Conservation (phyloP, 2,888 invertebrate genomes). For the Tetragonula carbonaria region DNA sequence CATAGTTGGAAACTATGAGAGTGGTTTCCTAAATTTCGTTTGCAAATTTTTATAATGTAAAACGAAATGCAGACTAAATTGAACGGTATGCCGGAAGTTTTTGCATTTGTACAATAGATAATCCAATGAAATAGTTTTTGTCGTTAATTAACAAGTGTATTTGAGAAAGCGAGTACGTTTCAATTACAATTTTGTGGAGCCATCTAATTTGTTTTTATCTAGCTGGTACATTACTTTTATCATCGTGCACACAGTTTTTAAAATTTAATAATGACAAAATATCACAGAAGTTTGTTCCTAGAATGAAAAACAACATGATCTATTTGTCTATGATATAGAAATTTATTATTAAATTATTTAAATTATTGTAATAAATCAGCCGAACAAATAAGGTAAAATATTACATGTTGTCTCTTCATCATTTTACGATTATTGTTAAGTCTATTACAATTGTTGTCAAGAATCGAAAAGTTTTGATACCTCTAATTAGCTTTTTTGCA, state of each 20-base stretch:
- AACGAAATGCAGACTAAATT: constrained; percentile 29
- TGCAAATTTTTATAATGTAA: constrained; percentile 31
- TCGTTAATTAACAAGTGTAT: constrained; percentile 14
- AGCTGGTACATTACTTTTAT: constrained; percentile 4
- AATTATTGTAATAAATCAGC: constrained; percentile 53
- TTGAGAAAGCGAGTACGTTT: not conserved
- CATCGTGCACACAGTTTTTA: constrained; percentile 20
- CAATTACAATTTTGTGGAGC: not conserved
- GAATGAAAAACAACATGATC: constrained; percentile 6
- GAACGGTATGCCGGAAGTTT: constrained; percentile 3
- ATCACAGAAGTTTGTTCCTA: constrained; percentile 27
- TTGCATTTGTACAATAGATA: not conserved
- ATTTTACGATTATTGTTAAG: not conserved
- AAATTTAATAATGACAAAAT: constrained; percentile 9
- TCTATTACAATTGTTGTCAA: not conserved
- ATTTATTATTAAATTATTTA: constrained; percentile 48
- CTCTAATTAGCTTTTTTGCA: constrained; percentile 11
- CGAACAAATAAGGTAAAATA: constrained; percentile 33
- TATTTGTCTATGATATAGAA: constrained; percentile 39
- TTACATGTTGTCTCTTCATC: constrained; percentile 12
- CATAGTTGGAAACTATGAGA: constrained; percentile 49
- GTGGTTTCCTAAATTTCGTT: constrained; percentile 30
- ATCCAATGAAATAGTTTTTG: constrained; percentile 9
- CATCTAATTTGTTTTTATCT: not conserved
- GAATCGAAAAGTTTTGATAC: not conserved